Evolutionary conservation across 2,888 invertebrate species (phyloP), one percentile per base, ranked within the genome.

Genomic region (Philereme vetulata): DNA sequence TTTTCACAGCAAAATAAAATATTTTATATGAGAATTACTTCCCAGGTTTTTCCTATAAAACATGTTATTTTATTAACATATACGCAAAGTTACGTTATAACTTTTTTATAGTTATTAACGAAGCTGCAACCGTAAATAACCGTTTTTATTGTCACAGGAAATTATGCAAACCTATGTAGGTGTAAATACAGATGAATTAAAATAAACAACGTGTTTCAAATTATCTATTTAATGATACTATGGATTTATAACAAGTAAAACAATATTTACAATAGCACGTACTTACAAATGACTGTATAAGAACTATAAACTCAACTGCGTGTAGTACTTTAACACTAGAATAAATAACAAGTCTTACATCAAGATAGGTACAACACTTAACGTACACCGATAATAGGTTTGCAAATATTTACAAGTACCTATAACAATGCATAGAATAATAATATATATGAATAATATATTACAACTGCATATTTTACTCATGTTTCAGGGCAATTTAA

Each of bases 301-400:
- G 76, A 85, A 84, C 78, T 80, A 77, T 78, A 75, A 78, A 81
- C 76, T 74, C 74, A 75, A 76, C 75, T 71, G 67, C 75, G 78
- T 78, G 67, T 60, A 56, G 59, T 59, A 51, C 78, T 77, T 76
- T 68, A 75, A 72, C 77, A 69, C 74, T 83, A 85, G 76, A 88
- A 88, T 90, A 90, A 90, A 90, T 90, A 90, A 89, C 86, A 84
- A 75, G 78, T 74, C 73, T 74, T 77, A 79, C 45, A 62, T 44
- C 51, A 62, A 51, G 52, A 63, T 74, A 68, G 78, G 80, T 69
- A 78, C 74, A 76, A 76, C 72, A 72, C 71, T 70, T 56, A 63
- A 70, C 74, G 71, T 66, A 74, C n/a, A 71, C 46, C 56, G 62
- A 47, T 45, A 47, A 42, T 45, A 62, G 35, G 46, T 54, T 53